phyloP scores from a whole-genome alignment of 2,888 invertebrate species.

The Formica aserva region DNA sequence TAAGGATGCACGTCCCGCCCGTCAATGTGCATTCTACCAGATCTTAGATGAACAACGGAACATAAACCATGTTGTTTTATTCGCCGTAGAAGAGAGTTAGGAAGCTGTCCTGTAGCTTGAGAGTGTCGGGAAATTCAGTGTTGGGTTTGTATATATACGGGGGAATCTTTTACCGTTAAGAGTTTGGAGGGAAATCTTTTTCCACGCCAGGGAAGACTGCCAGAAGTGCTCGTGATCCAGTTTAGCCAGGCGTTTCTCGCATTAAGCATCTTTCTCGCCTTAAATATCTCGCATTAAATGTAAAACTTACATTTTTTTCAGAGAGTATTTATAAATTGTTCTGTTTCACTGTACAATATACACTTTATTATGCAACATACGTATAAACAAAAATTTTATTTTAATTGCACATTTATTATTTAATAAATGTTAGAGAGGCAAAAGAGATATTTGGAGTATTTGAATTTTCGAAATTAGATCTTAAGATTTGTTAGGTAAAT shows the following conservation, averaged over 20 bases:
- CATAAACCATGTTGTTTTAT: constrained; percentile 40
- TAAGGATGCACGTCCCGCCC: constrained; percentile 25
- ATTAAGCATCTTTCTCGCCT: not conserved
- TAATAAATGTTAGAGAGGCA: not conserved
- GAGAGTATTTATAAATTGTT: not conserved
- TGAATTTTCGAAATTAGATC: not conserved
- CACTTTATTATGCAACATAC: not conserved
- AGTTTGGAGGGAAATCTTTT: constrained; percentile 27
- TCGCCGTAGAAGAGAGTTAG: constrained; percentile 13
- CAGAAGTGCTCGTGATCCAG: constrained; percentile 10
- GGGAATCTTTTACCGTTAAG: constrained; percentile 28
- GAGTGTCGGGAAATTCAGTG: constrained; percentile 13
- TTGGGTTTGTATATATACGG: not conserved
- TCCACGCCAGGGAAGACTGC: not conserved
- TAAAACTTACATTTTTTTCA: not conserved
- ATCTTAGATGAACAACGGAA: constrained; percentile 54
- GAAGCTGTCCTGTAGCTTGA: constrained; percentile 19
- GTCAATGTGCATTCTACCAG: constrained; percentile 48
- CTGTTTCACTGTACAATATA: not conserved
- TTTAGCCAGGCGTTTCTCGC: not conserved
- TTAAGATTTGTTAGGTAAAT: not conserved
- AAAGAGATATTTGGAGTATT: not conserved
- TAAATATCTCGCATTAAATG: not conserved
- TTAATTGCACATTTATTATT: constrained; percentile 1
- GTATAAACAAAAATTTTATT: not conserved